Evolutionary conservation across 2,113 vertebrate species (phyloP), one percentile per base, ranked within the genome.

Genomic region (Neogale vison): DNA sequence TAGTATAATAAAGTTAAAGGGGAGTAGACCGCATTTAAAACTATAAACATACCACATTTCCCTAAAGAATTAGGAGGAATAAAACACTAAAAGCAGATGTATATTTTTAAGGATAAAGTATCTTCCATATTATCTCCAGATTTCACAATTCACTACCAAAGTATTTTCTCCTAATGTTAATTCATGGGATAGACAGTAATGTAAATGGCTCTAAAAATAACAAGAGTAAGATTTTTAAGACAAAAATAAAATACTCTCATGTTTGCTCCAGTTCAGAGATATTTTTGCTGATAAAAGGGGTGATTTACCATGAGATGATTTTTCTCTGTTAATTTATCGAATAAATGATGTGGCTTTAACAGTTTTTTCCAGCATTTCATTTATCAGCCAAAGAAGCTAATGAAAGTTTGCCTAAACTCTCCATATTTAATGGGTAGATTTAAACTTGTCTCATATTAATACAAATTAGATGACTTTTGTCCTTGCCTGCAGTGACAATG

Each of bases 401-500:
- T 98, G 98, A 97, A 99, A 98, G 76, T 98, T 98, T 81, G 7
- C 90, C 95, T 97, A 96, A 98, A 95, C 83, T 97, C 59, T 98
- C 23, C 95, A 50, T 93, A 71, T 96, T 97, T 98, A 98, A 98
- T 77, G 96, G 94, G 76, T 36, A 98, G 95, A 97, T 97, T 87
- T 95, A 88, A 98, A 97, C 98, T 98, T 98, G 97, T 96, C 92
- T 94, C 97, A 67, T 96, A 97, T 97, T 97, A 97, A 96, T 98
- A 98, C 76, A 98, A 98, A 97, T 96, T 98, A 98, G 93, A 95
- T 96, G 85, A 97, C 92, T 98, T 99, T 94, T 98, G 98, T 98
- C 98, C 98, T 99, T 98, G 97, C 97, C 97, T 95, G 82, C 91
- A 98, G 98, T 96, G 95, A 98, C 96, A 99, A 91, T 95, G 97